Percentiles rank a stretch among this genome's conserved stretches.
Evolutionary conservation across 1,140 invertebrate species (phyloP).

Genomic region (Sarcophaga peregrina): DNA sequence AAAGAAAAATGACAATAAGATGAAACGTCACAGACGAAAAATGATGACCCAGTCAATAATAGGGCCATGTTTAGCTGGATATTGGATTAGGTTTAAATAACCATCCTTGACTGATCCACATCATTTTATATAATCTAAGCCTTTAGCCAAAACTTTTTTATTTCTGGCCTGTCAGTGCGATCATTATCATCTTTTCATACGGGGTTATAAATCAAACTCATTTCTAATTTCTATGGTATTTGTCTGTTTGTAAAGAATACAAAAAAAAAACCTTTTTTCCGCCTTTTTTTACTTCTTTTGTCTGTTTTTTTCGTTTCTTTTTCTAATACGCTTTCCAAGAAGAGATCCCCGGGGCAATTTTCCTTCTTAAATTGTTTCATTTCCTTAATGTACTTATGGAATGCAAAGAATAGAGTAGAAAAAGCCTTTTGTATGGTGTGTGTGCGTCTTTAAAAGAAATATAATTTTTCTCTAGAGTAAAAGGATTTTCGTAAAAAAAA

Average conservation of each 20-base stretch:
- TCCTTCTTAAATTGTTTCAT: slow-evolving; percentile 14
- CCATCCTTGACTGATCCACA: too few species aligned
- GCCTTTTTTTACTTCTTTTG: not conserved
- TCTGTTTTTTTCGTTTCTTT: not conserved
- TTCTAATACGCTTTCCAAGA: not conserved
- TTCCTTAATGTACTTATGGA: slow-evolving; percentile 15
- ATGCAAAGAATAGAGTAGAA: not conserved
- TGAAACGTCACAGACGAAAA: too few species aligned
- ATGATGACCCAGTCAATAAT: too few species aligned
- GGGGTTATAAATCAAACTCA: slow-evolving; percentile 11
- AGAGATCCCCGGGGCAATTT: not conserved
- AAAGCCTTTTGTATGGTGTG: not conserved
- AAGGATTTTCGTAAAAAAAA: not conserved
- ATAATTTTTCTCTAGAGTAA: slow-evolving; percentile 15
- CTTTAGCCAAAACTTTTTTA: not conserved
- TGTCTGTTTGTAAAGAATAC: not conserved
- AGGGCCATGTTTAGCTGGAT: too few species aligned
- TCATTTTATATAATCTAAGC: too few species aligned
- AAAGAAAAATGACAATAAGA: too few species aligned
- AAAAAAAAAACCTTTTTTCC: not conserved
- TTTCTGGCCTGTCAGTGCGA: not conserved
- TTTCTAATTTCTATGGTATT: not conserved
- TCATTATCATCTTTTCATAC: slow-evolving; percentile 3
- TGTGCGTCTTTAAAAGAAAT: not conserved
- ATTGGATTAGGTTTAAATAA: too few species aligned